These are phyloP conservation scores for Hirtodrosophila trivittata DNA, from an alignment of 2,888 invertebrate species.

Conservation along the genomic window DNA sequence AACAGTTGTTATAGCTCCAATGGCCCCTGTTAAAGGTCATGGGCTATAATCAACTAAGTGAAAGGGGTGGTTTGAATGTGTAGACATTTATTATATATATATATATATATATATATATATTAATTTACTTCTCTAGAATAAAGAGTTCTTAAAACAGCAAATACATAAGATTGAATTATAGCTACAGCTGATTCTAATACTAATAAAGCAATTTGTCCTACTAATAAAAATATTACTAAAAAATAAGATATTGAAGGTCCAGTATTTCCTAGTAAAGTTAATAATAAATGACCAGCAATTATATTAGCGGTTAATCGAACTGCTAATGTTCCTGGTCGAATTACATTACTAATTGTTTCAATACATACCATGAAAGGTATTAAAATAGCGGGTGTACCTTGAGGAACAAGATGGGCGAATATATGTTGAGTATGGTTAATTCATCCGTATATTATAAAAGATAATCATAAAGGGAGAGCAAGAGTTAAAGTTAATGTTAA, in stretches of 20 bases:
- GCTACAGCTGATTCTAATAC: constrained; percentile 85
- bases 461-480: constrained; percentile 87
- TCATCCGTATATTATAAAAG: constrained; percentile 88
- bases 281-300: constrained; percentile 89
- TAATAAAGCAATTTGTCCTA: constrained; percentile 84
- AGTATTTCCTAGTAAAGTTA: constrained; percentile 86
- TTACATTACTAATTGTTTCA: constrained; percentile 90
- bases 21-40: constrained; percentile 87
- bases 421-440: constrained; percentile 87
- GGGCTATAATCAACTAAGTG: constrained; percentile 88
- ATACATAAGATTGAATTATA: constrained; percentile 87
- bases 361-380: constrained; percentile 90
- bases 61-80: constrained; percentile 86
- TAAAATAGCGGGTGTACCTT: constrained; percentile 87
- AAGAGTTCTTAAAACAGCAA: constrained; percentile 87
- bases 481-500: constrained; percentile 86
- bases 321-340: constrained; percentile 88
- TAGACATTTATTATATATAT: constrained; percentile 83
- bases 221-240: constrained; percentile 73
- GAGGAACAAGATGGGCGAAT: constrained; percentile 88
- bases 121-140: constrained; percentile 88
- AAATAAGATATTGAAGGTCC: constrained; percentile 69
- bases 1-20: constrained; percentile 86
- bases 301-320: constrained; percentile 90
- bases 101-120: constrained; percentile 67